Percentiles rank a stretch among this genome's conserved stretches.
These are phyloP conservation scores for fruit fly (Drosophila melanogaster) DNA, from an alignment of 1,140 invertebrate genomes.

Conservation along the genomic window DNA sequence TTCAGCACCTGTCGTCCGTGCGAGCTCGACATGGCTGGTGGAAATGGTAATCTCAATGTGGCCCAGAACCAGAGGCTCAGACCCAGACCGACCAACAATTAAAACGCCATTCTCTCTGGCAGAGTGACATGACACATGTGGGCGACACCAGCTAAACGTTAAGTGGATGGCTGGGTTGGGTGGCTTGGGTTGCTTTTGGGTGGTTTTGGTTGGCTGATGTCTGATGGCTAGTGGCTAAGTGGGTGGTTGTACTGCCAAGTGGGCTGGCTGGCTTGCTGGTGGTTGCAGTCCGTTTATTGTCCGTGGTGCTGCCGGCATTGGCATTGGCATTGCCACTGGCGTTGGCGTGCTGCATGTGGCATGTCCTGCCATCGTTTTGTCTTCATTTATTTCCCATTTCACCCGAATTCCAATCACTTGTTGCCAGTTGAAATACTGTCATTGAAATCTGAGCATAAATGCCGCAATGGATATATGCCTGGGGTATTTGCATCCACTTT, in stretches of 20 bases:
- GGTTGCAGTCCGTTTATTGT: slow-evolving; percentile 17
- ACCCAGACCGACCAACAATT: slow-evolving; percentile 46
- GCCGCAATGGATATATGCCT: slow-evolving; percentile 1
- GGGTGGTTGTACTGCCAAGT: background rate
- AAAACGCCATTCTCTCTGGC: slow-evolving; percentile 40
- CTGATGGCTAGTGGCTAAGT: background rate
- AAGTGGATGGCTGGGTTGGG: slow-evolving; percentile 8
- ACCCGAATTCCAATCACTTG: slow-evolving; percentile 51
- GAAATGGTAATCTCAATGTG: slow-evolving; percentile 3
- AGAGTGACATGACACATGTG: slow-evolving; percentile 59
- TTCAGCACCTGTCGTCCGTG: slow-evolving; percentile 58
- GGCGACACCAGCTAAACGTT: slow-evolving; percentile 49
- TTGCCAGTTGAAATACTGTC: slow-evolving; percentile 40
- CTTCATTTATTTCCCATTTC: slow-evolving; percentile 43
- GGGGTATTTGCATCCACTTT: background rate
- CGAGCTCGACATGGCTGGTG: slow-evolving; percentile 4
- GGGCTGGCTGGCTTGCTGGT: background rate
- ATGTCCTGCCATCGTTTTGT: slow-evolving; percentile 53
- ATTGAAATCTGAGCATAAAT: slow-evolving; percentile 9
- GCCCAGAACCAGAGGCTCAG: slow-evolving; percentile 4
- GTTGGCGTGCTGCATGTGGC: slow-evolving; percentile 44
- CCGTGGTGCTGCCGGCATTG: background rate
- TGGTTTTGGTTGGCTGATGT: background rate
- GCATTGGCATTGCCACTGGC: background rate
- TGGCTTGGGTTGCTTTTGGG: slow-evolving; percentile 17